A percentile compares a stretch with the other conserved stretches of the same genome.
Evolutionary conservation across 2,797 vertebrate species (phyloP).

Genomic region (Sebastes steindachneri): DNA sequence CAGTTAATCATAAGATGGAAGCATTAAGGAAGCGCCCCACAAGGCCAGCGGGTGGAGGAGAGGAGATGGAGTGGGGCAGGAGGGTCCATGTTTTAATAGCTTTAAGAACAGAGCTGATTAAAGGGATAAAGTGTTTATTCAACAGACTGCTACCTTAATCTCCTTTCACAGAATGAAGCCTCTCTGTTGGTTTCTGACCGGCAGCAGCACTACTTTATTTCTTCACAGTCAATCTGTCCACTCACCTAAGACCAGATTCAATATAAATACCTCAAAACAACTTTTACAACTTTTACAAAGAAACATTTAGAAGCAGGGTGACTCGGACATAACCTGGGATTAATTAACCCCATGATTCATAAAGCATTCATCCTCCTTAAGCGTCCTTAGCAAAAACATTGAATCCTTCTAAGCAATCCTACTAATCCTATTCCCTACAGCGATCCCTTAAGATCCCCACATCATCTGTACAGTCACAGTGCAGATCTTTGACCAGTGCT

Average conservation of each 20-base stretch:
- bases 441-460: constrained; percentile 19
- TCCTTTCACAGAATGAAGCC: constrained; percentile 40
- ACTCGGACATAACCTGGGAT: not conserved
- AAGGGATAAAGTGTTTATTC: constrained; percentile 67
- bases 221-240: not conserved
- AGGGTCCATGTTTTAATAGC: constrained; percentile 63
- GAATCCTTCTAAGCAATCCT: constrained; percentile 14
- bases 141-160: constrained; percentile 59
- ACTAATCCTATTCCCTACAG: constrained; percentile 28
- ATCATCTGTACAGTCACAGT: constrained; percentile 18
- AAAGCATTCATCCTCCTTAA: not conserved
- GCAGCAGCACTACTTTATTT: not conserved
- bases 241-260: not conserved
- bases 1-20: constrained; percentile 56
- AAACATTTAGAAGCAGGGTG: not conserved
- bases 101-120: constrained; percentile 71
- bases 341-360: not conserved
- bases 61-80: constrained; percentile 31
- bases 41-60: constrained; percentile 4
- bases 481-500: not conserved
- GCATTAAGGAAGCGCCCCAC: constrained; percentile 28
- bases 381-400: constrained; percentile 20
- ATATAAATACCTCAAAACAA: not conserved
- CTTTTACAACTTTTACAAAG: not conserved
- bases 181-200: constrained; percentile 1